Percentiles rank a stretch among this genome's conserved stretches.
phyloP scores from a whole-genome alignment of 1,140 invertebrate species.

The Bombus fervidus region DNA sequence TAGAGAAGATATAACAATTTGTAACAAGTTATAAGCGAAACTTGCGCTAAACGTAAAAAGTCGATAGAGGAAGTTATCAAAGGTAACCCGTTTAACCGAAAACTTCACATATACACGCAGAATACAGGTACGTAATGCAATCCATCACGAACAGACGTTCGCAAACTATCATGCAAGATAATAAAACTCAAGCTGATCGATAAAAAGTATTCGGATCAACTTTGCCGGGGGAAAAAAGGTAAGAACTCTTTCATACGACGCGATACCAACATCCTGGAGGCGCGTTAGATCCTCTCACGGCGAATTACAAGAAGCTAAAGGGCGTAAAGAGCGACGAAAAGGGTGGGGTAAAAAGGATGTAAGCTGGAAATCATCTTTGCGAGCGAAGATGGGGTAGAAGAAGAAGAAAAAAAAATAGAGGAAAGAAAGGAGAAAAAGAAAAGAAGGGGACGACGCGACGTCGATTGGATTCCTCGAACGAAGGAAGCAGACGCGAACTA shows the following conservation, averaged over 20 bases:
- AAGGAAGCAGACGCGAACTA: slow-evolving; percentile 8
- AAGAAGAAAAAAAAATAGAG: too few relatives aligned
- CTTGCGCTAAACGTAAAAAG: background rate
- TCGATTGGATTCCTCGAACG: slow-evolving; percentile 10
- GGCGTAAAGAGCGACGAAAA: background rate
- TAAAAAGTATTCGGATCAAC: background rate
- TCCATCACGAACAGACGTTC: background rate
- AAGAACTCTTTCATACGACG: background rate
- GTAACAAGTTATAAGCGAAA: background rate
- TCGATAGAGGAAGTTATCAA: background rate
- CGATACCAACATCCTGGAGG: slow-evolving; percentile 1
- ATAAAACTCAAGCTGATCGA: background rate
- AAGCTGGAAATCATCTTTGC: slow-evolving; percentile 34
- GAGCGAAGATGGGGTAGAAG: background rate
- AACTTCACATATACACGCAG: background rate
- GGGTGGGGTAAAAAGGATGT: background rate
- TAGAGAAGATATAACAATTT: background rate
- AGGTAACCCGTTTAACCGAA: background rate
- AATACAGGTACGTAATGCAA: background rate
- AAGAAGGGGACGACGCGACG: too few relatives aligned
- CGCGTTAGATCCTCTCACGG: slow-evolving; percentile 17
- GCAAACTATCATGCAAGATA: background rate
- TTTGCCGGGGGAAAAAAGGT: background rate
- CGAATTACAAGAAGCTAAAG: slow-evolving; percentile 22
- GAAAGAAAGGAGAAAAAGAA: background rate